Conservation (phyloP, 2,113 vertebrate genomes). For the Dryoscopus gambensis region DNA sequence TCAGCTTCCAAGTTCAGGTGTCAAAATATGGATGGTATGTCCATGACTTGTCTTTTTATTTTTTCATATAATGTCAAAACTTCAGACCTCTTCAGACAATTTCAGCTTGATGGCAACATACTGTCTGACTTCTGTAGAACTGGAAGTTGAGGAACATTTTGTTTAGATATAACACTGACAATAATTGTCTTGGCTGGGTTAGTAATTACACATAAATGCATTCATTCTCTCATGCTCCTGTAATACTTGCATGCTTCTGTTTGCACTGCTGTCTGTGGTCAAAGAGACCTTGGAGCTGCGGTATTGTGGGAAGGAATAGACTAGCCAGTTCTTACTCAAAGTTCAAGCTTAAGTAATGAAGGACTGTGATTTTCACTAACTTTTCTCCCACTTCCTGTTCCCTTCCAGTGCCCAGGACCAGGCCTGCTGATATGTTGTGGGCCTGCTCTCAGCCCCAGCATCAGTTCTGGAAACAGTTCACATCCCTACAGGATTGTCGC, state of each 20-base stretch:
- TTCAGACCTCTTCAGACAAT: fast-evolving
- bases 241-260: background rate
- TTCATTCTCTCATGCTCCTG: background rate
- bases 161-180: background rate
- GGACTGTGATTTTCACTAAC: background rate
- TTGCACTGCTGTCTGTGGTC: background rate
- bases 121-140: background rate
- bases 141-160: background rate
- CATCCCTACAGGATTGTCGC: background rate
- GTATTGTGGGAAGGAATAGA: background rate
- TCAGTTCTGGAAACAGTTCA: background rate
- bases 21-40: background rate
- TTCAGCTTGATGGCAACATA: background rate
- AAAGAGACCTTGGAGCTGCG: background rate
- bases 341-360: background rate
- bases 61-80: background rate
- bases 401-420: background rate
- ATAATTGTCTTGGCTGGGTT: background rate
- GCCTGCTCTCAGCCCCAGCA: background rate
- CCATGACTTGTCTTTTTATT: background rate
- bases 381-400: background rate
- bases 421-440: background rate
- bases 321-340: background rate
- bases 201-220: background rate
- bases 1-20: background rate